These are phyloP conservation scores for Scolanthus callimorphus DNA, from an alignment of 92 coral and sea anemone species.

Conservation along the genomic window DNA sequence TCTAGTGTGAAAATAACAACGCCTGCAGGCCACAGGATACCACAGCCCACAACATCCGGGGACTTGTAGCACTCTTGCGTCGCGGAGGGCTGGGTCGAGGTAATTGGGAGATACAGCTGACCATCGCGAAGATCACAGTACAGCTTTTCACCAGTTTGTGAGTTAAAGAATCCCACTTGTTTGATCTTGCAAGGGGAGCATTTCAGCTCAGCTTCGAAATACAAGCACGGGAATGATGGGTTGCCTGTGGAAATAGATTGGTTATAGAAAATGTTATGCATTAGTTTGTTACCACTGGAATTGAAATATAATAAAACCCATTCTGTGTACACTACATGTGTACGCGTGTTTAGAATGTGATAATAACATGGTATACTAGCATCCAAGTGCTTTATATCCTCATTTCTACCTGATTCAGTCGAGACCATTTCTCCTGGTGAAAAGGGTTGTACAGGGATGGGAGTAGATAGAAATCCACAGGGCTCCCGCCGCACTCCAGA, in stretches of 20 bases:
- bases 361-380: too few species aligned
- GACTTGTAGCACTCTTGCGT: conserved; percentile 59
- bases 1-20: conserved; percentile 86
- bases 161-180: conserved; percentile 76
- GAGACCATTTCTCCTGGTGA: too few species aligned
- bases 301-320: too few species aligned
- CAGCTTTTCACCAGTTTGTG: conserved; percentile 62
- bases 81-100: conserved; percentile 42
- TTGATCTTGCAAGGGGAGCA: conserved; percentile 68
- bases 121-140: conserved; percentile 85
- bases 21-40: conserved; percentile 84
- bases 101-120: conserved; percentile 71
- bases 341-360: too few species aligned
- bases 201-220: conserved; percentile 90
- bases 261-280: too few species aligned
- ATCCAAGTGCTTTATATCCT: too few species aligned
- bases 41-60: conserved; percentile 98
- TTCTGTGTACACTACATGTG: too few species aligned
- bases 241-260: conserved; percentile 45
- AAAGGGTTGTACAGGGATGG: too few species aligned
- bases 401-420: too few species aligned
- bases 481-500: too few species aligned
- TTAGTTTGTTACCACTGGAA: too few species aligned
- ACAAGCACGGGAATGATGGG: conserved; percentile 71
- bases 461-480: too few species aligned